Percentiles rank a stretch among this genome's conserved stretches.
These are phyloP conservation scores for Portevinia maculata DNA, from an alignment of 2,888 invertebrate species.

Conservation along the genomic window DNA sequence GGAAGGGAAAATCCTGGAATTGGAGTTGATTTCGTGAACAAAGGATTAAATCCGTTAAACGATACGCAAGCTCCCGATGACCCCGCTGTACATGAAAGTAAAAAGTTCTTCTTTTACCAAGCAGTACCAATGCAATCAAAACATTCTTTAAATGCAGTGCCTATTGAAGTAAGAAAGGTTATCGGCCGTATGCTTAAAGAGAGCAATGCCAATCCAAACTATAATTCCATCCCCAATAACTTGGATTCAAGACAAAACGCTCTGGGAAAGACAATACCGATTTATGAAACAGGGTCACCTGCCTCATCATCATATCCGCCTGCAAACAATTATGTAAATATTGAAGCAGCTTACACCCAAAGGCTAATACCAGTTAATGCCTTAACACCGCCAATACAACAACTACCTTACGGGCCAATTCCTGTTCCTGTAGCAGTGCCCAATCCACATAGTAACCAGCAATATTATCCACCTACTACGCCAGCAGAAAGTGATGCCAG, in stretches of 20 bases:
- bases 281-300: background rate
- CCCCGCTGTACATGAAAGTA: conserved; percentile 76
- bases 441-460: conserved; percentile 8
- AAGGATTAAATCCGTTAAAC: conserved; percentile 16
- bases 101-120: conserved; percentile 77
- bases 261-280: background rate
- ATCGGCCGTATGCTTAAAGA: conserved; percentile 79
- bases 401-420: background rate
- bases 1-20: conserved; percentile 13
- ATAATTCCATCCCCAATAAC: conserved; percentile 78
- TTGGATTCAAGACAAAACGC: conserved; percentile 52
- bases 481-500: conserved; percentile 69
- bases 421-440: background rate
- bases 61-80: conserved; percentile 42
- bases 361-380: background rate
- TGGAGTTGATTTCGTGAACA: background rate
- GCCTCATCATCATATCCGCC: background rate
- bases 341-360: conserved; percentile 11
- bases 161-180: conserved; percentile 80
- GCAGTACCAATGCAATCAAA: conserved; percentile 76
- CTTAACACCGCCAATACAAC: background rate
- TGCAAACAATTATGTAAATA: background rate
- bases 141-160: conserved; percentile 69
- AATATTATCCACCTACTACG: conserved; percentile 2
- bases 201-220: conserved; percentile 77